Percentiles rank a stretch among this genome's conserved stretches.
Conservation (phyloP, 2,888 invertebrate genomes). For the Lepidonotus clava region DNA sequence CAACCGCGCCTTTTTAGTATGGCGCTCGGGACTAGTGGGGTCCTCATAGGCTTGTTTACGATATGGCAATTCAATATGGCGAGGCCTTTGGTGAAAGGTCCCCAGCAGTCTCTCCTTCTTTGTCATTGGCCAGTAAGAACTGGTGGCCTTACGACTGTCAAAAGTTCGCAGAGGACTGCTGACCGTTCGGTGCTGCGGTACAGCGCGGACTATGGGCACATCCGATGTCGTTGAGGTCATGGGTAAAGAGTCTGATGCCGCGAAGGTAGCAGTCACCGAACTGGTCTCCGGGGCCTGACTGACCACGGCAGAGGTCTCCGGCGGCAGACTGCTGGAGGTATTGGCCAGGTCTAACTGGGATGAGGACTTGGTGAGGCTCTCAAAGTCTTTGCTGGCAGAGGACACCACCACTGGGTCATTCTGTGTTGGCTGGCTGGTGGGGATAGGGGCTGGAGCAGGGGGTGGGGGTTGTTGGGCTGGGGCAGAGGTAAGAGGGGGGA, state of each 20-base stretch:
- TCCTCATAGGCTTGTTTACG: slow-evolving; percentile 27
- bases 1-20: slow-evolving; percentile 45
- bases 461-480: neutral
- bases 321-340: slow-evolving; percentile 29
- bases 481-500: neutral
- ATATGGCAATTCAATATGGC: slow-evolving; percentile 27
- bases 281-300: slow-evolving; percentile 16
- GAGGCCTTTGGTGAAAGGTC: slow-evolving; percentile 41
- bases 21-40: slow-evolving; percentile 51
- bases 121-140: slow-evolving; percentile 55
- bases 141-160: slow-evolving; percentile 30
- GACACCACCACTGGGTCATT: neutral
- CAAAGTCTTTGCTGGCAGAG: neutral
- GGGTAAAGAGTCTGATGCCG: neutral
- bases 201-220: neutral
- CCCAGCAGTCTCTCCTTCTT: slow-evolving; percentile 53
- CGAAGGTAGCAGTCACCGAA: neutral
- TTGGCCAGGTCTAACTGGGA: neutral
- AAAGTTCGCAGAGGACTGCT: slow-evolving; percentile 23
- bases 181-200: slow-evolving; percentile 1
- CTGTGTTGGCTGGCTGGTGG: neutral
- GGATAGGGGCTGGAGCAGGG: neutral
- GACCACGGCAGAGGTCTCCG: neutral
- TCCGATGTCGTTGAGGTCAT: slow-evolving; percentile 20
- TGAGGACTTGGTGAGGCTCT: neutral